Evolutionary conservation across 2,113 vertebrate species (phyloP).

Genomic region (human (Homo sapiens)): GRCh38 chr4:44702001-44702500

Average conservation of each 20-base stretch:
- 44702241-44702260: slow-evolving; percentile 51
- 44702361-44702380: slow-evolving; percentile 75
- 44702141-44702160: slow-evolving; percentile 61
- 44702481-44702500: slow-evolving; percentile 58
- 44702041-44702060: background rate
- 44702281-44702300: slow-evolving; percentile 67
- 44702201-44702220: slow-evolving; percentile 67
- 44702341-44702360: background rate
- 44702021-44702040: background rate
- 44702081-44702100: background rate
- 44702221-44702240: slow-evolving; percentile 73
- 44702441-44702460: slow-evolving; percentile 75
- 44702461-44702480: slow-evolving; percentile 69
- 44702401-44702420: slow-evolving; percentile 48
- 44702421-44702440: slow-evolving; percentile 70
- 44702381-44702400: slow-evolving; percentile 75
- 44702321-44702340: slow-evolving; percentile 69
- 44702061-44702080: slow-evolving; percentile 39
- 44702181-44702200: slow-evolving; percentile 78
- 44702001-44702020: background rate
- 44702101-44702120: background rate
- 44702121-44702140: slow-evolving; percentile 18
- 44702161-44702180: slow-evolving; percentile 79
- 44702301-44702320: slow-evolving; percentile 68
- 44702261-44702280: slow-evolving; percentile 46